Conservation (phyloP, 2,113 vertebrate genomes). For the Gasterosteus aculeatus region DNA sequence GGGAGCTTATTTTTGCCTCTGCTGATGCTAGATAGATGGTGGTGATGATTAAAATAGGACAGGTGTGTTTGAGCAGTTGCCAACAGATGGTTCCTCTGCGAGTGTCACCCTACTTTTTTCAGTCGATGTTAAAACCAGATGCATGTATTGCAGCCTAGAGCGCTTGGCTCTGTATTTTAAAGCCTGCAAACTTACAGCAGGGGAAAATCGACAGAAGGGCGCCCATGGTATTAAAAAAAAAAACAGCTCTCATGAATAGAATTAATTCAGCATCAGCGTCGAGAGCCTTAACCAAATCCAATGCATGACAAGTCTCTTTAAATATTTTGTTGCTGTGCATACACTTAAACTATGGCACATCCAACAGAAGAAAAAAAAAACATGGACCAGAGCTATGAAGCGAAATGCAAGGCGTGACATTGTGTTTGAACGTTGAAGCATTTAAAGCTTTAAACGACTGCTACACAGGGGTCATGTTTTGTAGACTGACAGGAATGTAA, state of each 20-base stretch:
- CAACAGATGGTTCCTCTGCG: slow-evolving; percentile 25
- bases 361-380: neutral
- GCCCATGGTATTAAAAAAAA: slow-evolving; percentile 14
- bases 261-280: neutral
- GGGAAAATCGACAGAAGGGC: slow-evolving; percentile 5
- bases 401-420: neutral
- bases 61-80: slow-evolving; percentile 37
- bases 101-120: slow-evolving; percentile 30
- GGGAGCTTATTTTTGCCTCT: neutral
- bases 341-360: neutral
- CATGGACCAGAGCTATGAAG: neutral
- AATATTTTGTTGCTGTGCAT: neutral
- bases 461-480: too few relatives aligned
- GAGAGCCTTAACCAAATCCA: neutral
- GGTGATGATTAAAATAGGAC: slow-evolving; percentile 36
- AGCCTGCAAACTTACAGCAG: neutral
- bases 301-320: slow-evolving; percentile 4
- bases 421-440: slow-evolving; percentile 9
- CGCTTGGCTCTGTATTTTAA: slow-evolving; percentile 32
- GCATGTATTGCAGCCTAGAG: neutral
- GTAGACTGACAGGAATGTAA: too few relatives aligned
- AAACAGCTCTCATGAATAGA: neutral
- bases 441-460: neutral
- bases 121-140: slow-evolving; percentile 21
- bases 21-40: neutral